Evolutionary conservation across 2,113 vertebrate genomes (phyloP).

Genomic region (Tragelaphus imberbis): DNA sequence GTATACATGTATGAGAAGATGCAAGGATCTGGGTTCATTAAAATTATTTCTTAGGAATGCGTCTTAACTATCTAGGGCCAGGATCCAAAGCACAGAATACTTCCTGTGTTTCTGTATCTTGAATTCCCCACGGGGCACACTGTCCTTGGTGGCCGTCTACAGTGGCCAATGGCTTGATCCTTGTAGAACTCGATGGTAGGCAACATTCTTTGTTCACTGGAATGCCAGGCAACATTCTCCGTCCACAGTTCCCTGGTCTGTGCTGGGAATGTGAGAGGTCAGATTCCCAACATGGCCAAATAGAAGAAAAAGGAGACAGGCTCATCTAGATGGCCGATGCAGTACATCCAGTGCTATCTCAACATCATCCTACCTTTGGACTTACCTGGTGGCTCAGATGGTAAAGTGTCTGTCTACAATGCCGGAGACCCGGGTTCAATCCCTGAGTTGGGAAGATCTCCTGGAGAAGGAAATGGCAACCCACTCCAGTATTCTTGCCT

Average conservation of each 20-base stretch:
- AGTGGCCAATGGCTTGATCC: neutral
- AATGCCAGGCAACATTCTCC: neutral
- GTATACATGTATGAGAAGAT: neutral
- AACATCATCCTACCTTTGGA: slow-evolving; percentile 74
- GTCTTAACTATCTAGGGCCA: neutral
- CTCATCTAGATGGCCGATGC: slow-evolving; percentile 66
- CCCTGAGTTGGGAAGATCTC: neutral
- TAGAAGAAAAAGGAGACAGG: slow-evolving; percentile 79
- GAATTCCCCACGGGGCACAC: neutral
- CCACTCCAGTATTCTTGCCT: neutral
- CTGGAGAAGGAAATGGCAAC: neutral
- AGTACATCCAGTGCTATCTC: slow-evolving; percentile 73
- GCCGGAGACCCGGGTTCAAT: accelerated
- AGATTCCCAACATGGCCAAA: slow-evolving; percentile 68
- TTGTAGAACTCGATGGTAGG: neutral
- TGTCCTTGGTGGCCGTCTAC: neutral
- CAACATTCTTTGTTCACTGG: neutral
- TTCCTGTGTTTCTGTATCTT: neutral
- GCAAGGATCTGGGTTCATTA: neutral
- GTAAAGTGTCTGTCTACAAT: neutral
- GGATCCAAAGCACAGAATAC: neutral
- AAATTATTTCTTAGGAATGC: neutral
- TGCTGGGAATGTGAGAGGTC: neutral
- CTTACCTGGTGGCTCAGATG: neutral
- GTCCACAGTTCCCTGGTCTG: neutral